Base-by-base conservation (phyloP, 2,113 vertebrate species). In the Myocastor coypus region DNA sequence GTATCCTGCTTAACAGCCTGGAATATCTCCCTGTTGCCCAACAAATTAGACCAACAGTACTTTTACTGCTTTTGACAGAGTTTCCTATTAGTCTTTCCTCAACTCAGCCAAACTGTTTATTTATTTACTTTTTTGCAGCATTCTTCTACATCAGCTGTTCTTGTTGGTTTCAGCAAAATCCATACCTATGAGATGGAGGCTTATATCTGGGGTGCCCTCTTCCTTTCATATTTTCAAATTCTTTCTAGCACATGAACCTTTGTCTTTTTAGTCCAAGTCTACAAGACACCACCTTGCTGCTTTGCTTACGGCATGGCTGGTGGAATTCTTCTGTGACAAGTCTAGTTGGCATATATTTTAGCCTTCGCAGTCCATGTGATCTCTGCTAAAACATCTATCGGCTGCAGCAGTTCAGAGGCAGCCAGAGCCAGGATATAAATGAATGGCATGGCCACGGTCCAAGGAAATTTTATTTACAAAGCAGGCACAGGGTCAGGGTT, bases 381-480 rank as follows among this genome's bases (percentile, higher is more conserved):
- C 59, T 92, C 46, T 57, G 73, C 57, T 32, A 17, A 34, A 92
- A 7, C 10, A 30, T 59, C 46, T 66, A 42, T 59, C 50, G 75
- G 52, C 71, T 14, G 42, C 40, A 40, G 50, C 3, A 71, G 10
- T 1, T 0, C 82, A 40, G 13, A 90, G 61, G 37, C 7, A 68
- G 61, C 24, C 55, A 42, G 0, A n/a, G 37, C 22, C 9, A 34
- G 71, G 17, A 32, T 37, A 40, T 37, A 87, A 71, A 57, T 52
- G 55, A 91, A 57, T 10, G 20, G 40, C 3, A 5, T 81, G 59
- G 61, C 85, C 30, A 3, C 83, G 64, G 78, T 61, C 69, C 83
- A 89, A 75, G 63, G 89, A 96, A 94, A 69, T 24, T 83, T 71
- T 37, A 89, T 91, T 91, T 81, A 77, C 26, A 85, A 91, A 80